Conservation (phyloP, 2,113 vertebrate species). For the Calonectris borealis region DNA sequence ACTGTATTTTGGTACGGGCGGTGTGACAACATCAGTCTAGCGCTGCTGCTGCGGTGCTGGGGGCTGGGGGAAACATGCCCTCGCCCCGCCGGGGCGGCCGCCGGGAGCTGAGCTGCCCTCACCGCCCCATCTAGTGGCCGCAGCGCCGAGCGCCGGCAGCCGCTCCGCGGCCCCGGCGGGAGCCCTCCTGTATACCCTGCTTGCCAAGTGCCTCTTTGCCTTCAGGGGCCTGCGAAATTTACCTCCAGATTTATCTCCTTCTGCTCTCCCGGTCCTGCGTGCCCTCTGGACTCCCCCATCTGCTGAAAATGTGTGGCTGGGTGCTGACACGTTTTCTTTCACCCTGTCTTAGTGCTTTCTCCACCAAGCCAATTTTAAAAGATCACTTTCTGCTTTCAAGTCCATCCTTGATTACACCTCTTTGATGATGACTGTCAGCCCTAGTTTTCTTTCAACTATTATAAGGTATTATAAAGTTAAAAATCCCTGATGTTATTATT, state of each 20-base stretch:
- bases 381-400: background rate
- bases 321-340: background rate
- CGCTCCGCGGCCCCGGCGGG: background rate
- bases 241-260: background rate
- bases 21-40: too few species aligned
- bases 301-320: background rate
- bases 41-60: background rate
- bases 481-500: background rate
- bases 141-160: background rate
- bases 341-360: background rate
- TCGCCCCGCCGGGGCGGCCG: too few species aligned
- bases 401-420: background rate
- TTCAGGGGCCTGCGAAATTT: background rate
- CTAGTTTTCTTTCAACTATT: background rate
- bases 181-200: background rate
- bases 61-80: background rate
- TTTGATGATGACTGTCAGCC: background rate
- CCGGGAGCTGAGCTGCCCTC: background rate
- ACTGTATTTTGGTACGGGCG: fast-evolving
- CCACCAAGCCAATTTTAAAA: background rate
- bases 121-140: background rate
- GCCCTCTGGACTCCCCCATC: background rate
- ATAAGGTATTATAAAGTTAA: background rate
- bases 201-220: background rate
- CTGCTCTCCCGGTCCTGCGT: background rate